A percentile compares a stretch with the other conserved stretches of the same genome.
Evolutionary conservation across 2,113 vertebrate genomes (phyloP).

Genomic region (Nematolebias whitei): DNA sequence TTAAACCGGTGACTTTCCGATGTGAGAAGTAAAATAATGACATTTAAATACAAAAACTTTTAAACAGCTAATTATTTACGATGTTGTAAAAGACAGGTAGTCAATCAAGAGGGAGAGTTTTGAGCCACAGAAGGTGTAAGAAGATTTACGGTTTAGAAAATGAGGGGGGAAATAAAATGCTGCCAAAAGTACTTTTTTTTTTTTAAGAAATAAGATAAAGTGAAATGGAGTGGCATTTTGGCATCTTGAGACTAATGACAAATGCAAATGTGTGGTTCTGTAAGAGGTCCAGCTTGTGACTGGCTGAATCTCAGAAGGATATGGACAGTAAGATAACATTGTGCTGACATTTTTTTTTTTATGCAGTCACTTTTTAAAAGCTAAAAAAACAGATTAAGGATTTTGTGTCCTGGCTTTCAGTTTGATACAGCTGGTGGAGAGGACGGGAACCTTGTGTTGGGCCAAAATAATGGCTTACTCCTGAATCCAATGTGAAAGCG

Average conservation of each 20-base stretch:
- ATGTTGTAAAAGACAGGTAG: slow-evolving; percentile 25
- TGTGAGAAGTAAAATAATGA: too few species aligned
- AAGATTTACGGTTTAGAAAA: slow-evolving; percentile 64
- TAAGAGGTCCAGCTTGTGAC: slow-evolving; percentile 45
- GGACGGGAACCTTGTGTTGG: too few species aligned
- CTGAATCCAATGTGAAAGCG: not conserved
- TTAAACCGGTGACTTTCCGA: too few species aligned
- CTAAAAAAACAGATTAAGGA: slow-evolving; percentile 10
- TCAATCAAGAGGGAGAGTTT: slow-evolving; percentile 19
- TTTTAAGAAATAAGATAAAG: slow-evolving; percentile 67
- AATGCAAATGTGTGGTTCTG: slow-evolving; percentile 52
- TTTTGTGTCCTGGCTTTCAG: slow-evolving; percentile 7
- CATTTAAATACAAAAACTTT: not conserved
- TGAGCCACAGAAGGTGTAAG: slow-evolving; percentile 71
- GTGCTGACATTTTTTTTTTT: slow-evolving; percentile 22
- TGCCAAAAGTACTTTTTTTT: slow-evolving; percentile 65
- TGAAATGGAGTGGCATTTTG: slow-evolving; percentile 64
- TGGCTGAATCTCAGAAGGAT: slow-evolving; percentile 42
- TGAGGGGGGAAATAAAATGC: slow-evolving; percentile 54
- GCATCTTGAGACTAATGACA: slow-evolving; percentile 57
- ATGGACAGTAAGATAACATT: slow-evolving; percentile 18
- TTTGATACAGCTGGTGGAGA: not conserved
- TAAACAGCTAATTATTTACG: slow-evolving; percentile 42
- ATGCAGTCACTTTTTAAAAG: not conserved
- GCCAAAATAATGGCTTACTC: not conserved